phyloP scores from a whole-genome alignment of 1,140 invertebrate species.

The Reticulitermes speratus region DNA sequence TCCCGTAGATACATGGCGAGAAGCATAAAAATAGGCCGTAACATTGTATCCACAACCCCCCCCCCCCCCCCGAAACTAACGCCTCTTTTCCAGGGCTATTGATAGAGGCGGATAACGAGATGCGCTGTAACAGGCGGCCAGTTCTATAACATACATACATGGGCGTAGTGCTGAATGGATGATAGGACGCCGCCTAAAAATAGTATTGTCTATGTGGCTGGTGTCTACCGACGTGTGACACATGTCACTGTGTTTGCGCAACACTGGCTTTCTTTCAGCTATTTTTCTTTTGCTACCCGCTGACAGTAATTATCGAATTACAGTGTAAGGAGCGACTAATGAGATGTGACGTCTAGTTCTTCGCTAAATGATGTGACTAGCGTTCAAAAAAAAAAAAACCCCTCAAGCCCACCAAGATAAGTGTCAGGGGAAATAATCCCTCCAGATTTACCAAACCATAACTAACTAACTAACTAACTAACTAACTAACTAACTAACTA shows the following conservation, averaged over 20 bases:
- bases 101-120: background rate
- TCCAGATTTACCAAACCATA: no score
- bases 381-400: background rate
- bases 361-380: background rate
- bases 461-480: no score
- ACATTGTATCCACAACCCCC: background rate
- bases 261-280: background rate
- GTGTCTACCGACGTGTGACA: background rate
- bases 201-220: background rate
- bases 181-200: background rate
- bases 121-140: background rate
- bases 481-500: no score
- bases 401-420: background rate
- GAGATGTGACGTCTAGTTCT: background rate
- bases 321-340: background rate
- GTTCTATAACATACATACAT: background rate
- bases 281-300: background rate
- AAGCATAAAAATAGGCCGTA: background rate
- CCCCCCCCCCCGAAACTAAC: background rate
- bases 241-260: background rate
- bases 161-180: background rate
- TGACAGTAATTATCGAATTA: constrained; percentile 14
- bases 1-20: background rate
- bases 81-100: background rate
- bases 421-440: no score